These are phyloP conservation scores for Neomorphus geoffroyi DNA, from an alignment of 2,797 vertebrate species.

Conservation along the genomic window DNA sequence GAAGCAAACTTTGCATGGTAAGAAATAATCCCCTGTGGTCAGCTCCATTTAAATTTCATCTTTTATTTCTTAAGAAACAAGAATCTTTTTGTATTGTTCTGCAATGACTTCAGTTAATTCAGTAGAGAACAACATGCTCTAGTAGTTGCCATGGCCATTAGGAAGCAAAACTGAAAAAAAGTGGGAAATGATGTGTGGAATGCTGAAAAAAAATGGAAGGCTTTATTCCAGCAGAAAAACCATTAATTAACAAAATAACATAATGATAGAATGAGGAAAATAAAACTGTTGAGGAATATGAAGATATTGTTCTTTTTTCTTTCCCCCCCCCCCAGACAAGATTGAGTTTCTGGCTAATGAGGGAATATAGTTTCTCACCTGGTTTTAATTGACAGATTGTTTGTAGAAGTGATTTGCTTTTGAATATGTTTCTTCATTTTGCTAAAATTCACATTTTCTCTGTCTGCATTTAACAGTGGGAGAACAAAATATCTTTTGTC, in stretches of 20 bases:
- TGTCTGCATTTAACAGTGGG: not conserved
- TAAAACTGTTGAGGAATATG: not conserved
- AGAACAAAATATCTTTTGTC: not conserved
- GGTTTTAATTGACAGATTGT: not conserved
- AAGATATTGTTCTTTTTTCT: not conserved
- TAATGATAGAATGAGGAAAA: not conserved
- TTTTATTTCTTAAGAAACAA: not conserved
- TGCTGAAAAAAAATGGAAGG: not conserved
- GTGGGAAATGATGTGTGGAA: not conserved
- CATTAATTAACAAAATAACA: not conserved
- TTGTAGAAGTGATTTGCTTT: not conserved
- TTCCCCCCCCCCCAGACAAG: accelerated
- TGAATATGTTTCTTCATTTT: not conserved
- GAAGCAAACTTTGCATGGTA: not conserved
- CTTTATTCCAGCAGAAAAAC: not conserved
- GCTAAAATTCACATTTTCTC: not conserved
- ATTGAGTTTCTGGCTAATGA: not conserved
- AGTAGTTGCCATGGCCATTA: not conserved
- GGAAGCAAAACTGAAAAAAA: not conserved
- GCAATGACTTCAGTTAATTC: not conserved
- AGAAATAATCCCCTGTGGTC: not conserved
- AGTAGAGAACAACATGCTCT: not conserved
- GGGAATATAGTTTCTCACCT: accelerated
- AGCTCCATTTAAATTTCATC: not conserved
- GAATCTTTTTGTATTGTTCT: not conserved